phyloP scores from a whole-genome alignment of 2,113 vertebrate species.

The Chauna torquata region DNA sequence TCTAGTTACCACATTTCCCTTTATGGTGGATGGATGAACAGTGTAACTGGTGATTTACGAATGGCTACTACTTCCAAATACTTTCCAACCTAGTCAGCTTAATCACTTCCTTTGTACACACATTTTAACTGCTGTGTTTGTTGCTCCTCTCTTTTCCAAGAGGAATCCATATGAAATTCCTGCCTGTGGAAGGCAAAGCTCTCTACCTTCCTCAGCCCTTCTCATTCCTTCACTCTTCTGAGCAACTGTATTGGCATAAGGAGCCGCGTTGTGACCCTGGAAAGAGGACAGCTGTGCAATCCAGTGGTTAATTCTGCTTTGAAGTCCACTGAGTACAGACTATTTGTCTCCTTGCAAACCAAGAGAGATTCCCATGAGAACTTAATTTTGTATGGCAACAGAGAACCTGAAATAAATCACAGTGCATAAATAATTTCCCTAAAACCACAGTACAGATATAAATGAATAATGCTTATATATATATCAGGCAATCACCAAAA shows the following conservation, averaged over 20 bases:
- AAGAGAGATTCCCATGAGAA: not conserved
- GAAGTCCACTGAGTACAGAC: not conserved
- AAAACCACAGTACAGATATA: not conserved
- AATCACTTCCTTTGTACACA: not conserved
- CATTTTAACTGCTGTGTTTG: not conserved
- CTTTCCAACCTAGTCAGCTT: not conserved
- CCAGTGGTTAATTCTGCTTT: not conserved
- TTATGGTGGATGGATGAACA: not conserved
- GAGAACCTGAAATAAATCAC: not conserved
- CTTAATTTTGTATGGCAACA: not conserved
- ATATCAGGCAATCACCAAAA: not conserved
- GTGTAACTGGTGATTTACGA: not conserved
- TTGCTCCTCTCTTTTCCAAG: not conserved
- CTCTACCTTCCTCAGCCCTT: not conserved
- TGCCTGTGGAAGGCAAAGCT: not conserved
- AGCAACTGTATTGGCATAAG: not conserved
- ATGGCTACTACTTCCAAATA: not conserved
- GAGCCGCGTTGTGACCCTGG: fast-evolving
- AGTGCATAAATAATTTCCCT: not conserved
- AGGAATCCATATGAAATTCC: not conserved
- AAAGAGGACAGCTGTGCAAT: not conserved
- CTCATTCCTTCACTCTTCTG: not conserved
- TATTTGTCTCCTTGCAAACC: not conserved
- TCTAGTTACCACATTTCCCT: not conserved
- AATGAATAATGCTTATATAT: not conserved